Evolutionary conservation across 2,797 vertebrate species (phyloP).

Genomic region (Poeciliopsis infans): DNA sequence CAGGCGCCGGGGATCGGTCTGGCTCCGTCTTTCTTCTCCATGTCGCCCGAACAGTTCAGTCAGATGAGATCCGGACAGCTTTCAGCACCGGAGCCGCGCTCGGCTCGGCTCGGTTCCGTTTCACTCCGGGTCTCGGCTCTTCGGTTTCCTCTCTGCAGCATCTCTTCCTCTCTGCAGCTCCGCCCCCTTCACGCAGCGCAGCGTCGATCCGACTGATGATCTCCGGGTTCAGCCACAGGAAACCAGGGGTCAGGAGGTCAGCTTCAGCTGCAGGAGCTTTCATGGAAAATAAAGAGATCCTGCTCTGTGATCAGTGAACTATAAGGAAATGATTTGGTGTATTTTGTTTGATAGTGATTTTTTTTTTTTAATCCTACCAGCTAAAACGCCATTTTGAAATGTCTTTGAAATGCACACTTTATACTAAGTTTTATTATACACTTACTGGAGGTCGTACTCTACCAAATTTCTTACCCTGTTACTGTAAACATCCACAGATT

Average conservation of each 20-base stretch:
- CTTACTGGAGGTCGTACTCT: not conserved
- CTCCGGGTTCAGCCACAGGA: not conserved
- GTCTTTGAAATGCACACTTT: not conserved
- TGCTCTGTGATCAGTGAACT: not conserved
- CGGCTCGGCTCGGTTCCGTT: not conserved
- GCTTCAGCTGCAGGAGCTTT: not conserved
- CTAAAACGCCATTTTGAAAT: not conserved
- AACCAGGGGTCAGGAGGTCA: not conserved
- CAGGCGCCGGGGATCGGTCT: slow-evolving; percentile 47
- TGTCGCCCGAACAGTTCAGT: slow-evolving; percentile 15
- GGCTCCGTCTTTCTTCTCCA: slow-evolving; percentile 60
- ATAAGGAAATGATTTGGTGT: not conserved
- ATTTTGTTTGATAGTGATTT: not conserved
- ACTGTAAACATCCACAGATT: not conserved
- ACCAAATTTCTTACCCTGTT: not conserved
- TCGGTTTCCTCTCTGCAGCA: not conserved
- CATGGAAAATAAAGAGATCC: not conserved
- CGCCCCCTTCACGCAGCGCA: not conserved
- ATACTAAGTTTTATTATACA: not conserved
- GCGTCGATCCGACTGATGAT: not conserved
- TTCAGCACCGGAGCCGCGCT: not conserved
- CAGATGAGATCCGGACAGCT: not conserved
- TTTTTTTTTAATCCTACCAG: not conserved
- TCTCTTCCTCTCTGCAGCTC: slow-evolving; percentile 2
- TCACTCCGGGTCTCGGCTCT: not conserved